phyloP scores from a whole-genome alignment of 2,888 invertebrate genomes.

The Stenoptilia bipunctidactyla region DNA sequence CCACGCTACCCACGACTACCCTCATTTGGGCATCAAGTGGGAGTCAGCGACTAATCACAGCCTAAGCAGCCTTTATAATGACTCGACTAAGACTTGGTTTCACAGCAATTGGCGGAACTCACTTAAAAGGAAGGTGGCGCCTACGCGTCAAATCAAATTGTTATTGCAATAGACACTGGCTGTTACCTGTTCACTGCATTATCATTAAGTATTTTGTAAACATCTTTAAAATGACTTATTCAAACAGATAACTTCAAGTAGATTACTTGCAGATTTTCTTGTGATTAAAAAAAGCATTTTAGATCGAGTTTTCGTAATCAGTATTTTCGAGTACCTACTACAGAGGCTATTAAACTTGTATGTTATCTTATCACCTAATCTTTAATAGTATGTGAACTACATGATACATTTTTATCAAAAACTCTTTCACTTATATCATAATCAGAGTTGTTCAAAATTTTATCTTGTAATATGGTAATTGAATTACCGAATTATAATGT shows the following conservation, averaged over 20 bases:
- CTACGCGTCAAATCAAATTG: conserved; percentile 41
- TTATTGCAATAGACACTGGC: conserved; percentile 27
- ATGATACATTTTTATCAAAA: conserved; percentile 50
- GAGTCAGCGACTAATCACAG: conserved; percentile 52
- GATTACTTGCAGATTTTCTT: too few species aligned
- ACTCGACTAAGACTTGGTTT: conserved; percentile 50
- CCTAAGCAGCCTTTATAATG: conserved; percentile 60
- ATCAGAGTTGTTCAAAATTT: not conserved
- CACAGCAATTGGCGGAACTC: conserved; percentile 49
- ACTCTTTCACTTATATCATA: conserved; percentile 26
- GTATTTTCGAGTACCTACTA: not conserved
- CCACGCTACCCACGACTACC: conserved; percentile 65
- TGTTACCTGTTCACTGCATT: too few species aligned
- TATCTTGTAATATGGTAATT: conserved; percentile 1
- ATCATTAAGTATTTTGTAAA: too few species aligned
- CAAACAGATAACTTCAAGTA: not conserved
- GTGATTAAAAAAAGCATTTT: too few species aligned
- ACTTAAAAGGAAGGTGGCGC: conserved; percentile 43
- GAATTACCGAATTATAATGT: not conserved
- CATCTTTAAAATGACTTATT: too few species aligned
- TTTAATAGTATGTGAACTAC: conserved; percentile 33
- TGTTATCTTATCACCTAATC: conserved; percentile 56
- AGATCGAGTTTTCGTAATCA: too few species aligned
- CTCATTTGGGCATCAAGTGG: conserved; percentile 67
- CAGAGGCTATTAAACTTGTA: conserved; percentile 51